Evolutionary conservation across 2,797 vertebrate species (phyloP).

Genomic region (Ambastaia sidthimunki): DNA sequence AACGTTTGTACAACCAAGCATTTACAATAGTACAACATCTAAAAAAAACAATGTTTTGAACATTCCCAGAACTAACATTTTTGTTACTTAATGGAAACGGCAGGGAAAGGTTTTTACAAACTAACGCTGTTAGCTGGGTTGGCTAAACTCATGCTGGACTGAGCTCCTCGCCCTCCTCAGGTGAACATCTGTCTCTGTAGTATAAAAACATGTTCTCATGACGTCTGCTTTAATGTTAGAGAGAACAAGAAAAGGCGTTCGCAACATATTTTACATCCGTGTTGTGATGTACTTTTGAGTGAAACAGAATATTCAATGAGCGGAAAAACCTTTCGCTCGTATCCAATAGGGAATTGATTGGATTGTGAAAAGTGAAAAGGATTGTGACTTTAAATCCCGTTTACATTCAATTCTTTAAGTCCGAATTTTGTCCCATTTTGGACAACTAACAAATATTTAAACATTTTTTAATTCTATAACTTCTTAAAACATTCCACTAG

Average conservation of each 20-base stretch:
- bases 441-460: too few species aligned
- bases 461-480: too few species aligned
- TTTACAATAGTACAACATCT: too few species aligned
- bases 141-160: background rate
- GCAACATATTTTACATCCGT: background rate
- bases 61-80: too few species aligned
- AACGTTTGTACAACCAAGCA: too few species aligned
- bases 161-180: background rate
- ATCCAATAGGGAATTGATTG: background rate
- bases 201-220: background rate
- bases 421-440: too few species aligned
- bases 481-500: too few species aligned
- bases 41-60: too few species aligned
- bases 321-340: background rate
- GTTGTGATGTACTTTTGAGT: background rate
- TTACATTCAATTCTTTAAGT: too few species aligned
- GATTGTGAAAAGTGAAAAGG: background rate
- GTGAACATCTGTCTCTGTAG: background rate
- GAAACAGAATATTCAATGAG: background rate
- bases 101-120: background rate
- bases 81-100: too few species aligned
- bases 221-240: background rate
- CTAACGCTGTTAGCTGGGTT: background rate
- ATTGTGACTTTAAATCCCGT: too few species aligned
- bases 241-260: background rate